Evolutionary conservation across 2,888 invertebrate genomes (phyloP).

Genomic region (Catocala fraxini): DNA sequence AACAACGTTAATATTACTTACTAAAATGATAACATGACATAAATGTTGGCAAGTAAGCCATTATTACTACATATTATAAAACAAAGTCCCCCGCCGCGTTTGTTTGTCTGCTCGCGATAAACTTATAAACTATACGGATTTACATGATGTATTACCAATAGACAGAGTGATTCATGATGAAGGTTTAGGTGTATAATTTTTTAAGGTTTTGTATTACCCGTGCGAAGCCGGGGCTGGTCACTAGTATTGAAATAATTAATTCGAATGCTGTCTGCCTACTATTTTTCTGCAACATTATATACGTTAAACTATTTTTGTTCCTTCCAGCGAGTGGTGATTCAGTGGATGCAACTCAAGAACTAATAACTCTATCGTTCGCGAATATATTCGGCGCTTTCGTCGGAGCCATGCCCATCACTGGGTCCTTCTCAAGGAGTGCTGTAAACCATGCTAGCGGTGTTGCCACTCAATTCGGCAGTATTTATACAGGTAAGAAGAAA

Average conservation of each 20-base stretch:
- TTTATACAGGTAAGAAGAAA: constrained; percentile 90
- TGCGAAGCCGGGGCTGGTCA: too few relatives aligned
- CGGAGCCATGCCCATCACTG: constrained; percentile 96
- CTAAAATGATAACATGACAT: too few relatives aligned
- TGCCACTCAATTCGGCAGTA: constrained; percentile 94
- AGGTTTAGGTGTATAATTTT: too few relatives aligned
- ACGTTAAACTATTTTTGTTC: neutral
- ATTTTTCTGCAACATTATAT: neutral
- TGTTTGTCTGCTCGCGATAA: too few relatives aligned
- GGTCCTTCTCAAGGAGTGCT: constrained; percentile 96
- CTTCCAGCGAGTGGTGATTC: constrained; percentile 90
- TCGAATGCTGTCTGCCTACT: neutral
- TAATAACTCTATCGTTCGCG: constrained; percentile 94
- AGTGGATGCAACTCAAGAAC: constrained; percentile 96
- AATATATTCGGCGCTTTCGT: constrained; percentile 96
- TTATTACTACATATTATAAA: too few relatives aligned
- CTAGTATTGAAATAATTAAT: neutral
- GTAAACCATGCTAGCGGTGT: constrained; percentile 98
- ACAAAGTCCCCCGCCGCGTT: too few relatives aligned
- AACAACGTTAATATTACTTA: too few relatives aligned
- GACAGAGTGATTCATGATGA: too few relatives aligned
- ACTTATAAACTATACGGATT: too few relatives aligned
- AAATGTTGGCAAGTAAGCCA: too few relatives aligned
- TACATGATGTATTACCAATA: neutral
- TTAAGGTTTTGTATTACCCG: too few relatives aligned